These are phyloP conservation scores for Drosophila equinoxialis DNA, from an alignment of 1,140 invertebrate species.

Conservation along the genomic window DNA sequence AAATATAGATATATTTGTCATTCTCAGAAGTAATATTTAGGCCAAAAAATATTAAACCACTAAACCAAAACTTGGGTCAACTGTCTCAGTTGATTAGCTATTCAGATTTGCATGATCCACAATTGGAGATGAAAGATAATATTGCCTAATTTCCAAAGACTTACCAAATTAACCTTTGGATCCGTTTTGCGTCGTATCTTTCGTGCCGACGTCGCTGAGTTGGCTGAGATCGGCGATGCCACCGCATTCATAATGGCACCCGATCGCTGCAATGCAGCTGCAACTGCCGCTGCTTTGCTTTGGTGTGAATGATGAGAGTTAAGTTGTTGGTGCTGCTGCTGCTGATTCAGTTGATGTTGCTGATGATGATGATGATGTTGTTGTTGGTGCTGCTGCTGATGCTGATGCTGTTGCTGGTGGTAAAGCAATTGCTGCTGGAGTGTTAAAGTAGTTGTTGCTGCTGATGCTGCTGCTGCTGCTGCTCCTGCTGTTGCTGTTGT, in stretches of 20 bases:
- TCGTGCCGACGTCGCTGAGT: conserved; percentile 71
- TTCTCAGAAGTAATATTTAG: no score
- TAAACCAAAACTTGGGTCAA: no score
- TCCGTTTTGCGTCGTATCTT: conserved; percentile 82
- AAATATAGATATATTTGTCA: no score
- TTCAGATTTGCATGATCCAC: background rate
- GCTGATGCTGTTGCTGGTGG: conserved; percentile 36
- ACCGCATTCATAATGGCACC: conserved; percentile 82
- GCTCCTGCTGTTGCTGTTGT: conserved; percentile 43
- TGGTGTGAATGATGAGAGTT: conserved; percentile 59
- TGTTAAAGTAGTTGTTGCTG: conserved; percentile 37
- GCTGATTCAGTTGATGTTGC: background rate
- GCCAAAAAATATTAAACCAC: no score
- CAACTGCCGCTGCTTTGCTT: conserved; percentile 52
- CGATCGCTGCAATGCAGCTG: conserved; percentile 69
- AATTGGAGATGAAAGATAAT: background rate
- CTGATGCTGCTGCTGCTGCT: conserved; percentile 49
- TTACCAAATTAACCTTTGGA: conserved; percentile 81
- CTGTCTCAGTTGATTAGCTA: background rate
- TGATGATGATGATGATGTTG: conserved; percentile 30
- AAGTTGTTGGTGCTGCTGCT: conserved; percentile 54
- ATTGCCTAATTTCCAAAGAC: conserved; percentile 25
- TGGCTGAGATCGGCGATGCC: conserved; percentile 81
- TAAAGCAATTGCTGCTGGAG: conserved; percentile 40
- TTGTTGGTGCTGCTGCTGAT: conserved; percentile 40